These are phyloP conservation scores for Apomyelois bistriatella DNA, from an alignment of 2,888 invertebrate species.

Conservation along the genomic window DNA sequence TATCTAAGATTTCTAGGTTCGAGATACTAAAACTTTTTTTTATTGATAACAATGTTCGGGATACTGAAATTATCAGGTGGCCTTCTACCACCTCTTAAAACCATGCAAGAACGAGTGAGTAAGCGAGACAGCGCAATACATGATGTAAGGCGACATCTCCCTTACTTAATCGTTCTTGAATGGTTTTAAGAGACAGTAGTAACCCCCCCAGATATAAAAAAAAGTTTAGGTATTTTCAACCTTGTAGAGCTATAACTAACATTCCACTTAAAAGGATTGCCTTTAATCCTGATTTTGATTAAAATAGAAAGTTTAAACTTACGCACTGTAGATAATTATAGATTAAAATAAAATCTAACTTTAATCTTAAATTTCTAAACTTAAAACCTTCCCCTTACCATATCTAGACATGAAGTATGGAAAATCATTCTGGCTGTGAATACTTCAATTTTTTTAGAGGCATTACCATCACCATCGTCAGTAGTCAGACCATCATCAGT, in stretches of 20 bases:
- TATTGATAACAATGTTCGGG: constrained; percentile 23
- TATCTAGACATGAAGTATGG: constrained; percentile 71
- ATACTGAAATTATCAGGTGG: constrained; percentile 15
- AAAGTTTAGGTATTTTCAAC: constrained; percentile 36
- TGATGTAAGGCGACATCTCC: too few relatives aligned
- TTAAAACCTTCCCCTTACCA: constrained; percentile 64
- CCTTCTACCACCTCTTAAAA: too few relatives aligned
- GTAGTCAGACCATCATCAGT: constrained; percentile 19
- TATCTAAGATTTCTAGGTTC: constrained; percentile 63
- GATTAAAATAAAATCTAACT: constrained; percentile 63
- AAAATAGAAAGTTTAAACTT: constrained; percentile 73
- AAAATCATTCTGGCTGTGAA: constrained; percentile 79
- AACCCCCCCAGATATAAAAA: constrained; percentile 22
- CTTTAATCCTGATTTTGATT: constrained; percentile 60
- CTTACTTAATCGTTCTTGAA: too few relatives aligned
- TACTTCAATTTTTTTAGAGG: constrained; percentile 64
- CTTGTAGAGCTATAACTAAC: constrained; percentile 63
- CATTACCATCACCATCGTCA: constrained; percentile 40
- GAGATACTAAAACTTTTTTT: constrained; percentile 34
- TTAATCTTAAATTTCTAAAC: constrained; percentile 53
- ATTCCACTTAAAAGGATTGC: constrained; percentile 66
- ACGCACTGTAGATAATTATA: constrained; percentile 76
- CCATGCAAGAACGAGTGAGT: too few relatives aligned
- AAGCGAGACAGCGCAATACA: too few relatives aligned
- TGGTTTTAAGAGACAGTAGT: too few relatives aligned